Conservation (phyloP, 2,797 vertebrate genomes). For the Sarcoramphus papa region DNA sequence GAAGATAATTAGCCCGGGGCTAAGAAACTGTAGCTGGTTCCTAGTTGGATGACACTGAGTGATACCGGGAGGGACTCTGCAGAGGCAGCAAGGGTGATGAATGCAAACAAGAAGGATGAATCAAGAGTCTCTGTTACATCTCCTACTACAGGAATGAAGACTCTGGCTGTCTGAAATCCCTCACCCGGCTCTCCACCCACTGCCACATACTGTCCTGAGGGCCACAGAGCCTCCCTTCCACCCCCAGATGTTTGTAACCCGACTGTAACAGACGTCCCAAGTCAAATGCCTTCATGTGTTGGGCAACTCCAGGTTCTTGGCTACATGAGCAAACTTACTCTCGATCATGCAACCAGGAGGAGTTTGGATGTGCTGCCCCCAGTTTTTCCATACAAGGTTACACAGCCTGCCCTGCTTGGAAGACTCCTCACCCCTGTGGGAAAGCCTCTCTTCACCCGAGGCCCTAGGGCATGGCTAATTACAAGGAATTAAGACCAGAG, state of each 20-base stretch:
- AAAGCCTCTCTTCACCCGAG: neutral
- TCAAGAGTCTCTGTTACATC: neutral
- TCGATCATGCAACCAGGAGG: neutral
- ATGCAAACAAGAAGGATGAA: neutral
- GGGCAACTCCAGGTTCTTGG: neutral
- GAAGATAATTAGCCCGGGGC: neutral
- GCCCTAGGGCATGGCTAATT: neutral
- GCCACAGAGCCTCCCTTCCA: neutral
- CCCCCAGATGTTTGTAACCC: neutral
- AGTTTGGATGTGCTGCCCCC: neutral
- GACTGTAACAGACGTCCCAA: neutral
- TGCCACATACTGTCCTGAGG: neutral
- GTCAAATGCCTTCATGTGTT: neutral
- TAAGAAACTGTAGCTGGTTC: neutral
- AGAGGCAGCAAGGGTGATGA: neutral
- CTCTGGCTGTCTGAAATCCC: neutral
- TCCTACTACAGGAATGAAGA: neutral
- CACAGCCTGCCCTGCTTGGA: neutral
- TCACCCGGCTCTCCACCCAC: neutral
- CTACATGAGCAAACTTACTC: neutral
- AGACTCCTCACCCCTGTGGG: neutral
- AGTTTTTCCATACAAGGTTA: constrained; percentile 21
- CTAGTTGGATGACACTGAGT: neutral
- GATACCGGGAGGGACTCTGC: neutral
- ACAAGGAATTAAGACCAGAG: neutral